Conservation (phyloP, 2,113 vertebrate genomes). For the Galemys pyrenaicus region DNA sequence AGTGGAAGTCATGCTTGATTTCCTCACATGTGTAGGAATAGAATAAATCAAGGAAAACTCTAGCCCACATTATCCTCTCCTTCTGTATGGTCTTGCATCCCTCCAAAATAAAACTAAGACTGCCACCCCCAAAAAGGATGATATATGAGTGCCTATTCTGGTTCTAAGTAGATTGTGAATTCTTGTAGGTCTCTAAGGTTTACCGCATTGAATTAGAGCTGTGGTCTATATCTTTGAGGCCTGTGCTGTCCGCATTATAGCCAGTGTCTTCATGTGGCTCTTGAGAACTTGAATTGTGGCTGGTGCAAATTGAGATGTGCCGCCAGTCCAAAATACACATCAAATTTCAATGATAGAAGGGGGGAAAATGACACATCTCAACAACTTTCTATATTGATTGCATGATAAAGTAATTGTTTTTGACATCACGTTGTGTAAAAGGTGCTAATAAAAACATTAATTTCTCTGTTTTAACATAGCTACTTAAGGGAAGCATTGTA, state of each 20-base stretch:
- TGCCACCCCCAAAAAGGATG: not conserved
- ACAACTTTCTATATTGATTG: not conserved
- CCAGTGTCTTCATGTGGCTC: not conserved
- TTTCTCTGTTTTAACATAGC: not conserved
- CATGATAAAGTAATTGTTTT: not conserved
- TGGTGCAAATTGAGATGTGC: not conserved
- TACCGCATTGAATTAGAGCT: not conserved
- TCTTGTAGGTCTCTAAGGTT: not conserved
- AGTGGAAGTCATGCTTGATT: not conserved
- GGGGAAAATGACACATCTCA: not conserved
- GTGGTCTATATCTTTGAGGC: not conserved
- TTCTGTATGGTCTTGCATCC: not conserved
- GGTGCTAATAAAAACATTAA: not conserved
- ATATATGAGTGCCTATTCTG: not conserved
- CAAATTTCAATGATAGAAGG: not conserved
- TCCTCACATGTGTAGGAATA: not conserved
- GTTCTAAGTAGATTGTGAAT: not conserved
- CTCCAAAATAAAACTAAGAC: not conserved
- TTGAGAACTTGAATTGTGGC: not conserved
- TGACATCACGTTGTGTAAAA: not conserved
- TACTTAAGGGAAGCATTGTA: not conserved
- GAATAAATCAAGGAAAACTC: not conserved
- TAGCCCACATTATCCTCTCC: not conserved
- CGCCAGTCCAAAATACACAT: not conserved
- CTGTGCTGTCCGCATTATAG: not conserved